Base-by-base conservation (phyloP, 2,113 vertebrate genomes). In the Protomyctophum bolini region DNA sequence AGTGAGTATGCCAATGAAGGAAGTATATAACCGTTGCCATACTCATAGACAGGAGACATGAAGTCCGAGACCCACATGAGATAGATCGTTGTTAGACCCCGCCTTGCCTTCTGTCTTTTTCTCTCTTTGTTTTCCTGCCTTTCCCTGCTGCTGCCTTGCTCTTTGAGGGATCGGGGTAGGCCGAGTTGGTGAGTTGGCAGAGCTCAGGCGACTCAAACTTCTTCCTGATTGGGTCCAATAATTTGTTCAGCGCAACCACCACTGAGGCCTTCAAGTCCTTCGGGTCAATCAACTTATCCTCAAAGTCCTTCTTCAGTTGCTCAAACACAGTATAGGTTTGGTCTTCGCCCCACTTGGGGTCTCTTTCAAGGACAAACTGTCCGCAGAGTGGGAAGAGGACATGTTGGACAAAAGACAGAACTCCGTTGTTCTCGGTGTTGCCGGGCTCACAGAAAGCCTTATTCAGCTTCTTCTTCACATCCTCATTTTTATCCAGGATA, bases 371-470 rank as follows among this genome's bases (percentile, higher is more conserved):
- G 77, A 94, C 93, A 86, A 99, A 99, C 79, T 95, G 97, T 85
- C 95, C 95, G 64, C 92, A 93, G 6, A 99, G 93, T 0, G 96
- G 95, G 73, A 99, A 98, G 72, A 99, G 87, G 50, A 99, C 98
- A 0, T 97, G 91, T 82, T 94, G 97, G 77, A 99, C 95, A 83
- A 99, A 99, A 73, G 97, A 95, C 28, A 99, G 92, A 66, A 99
- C 91, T 0, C 97, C 97, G 0, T 99, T 99, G 91, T 95, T 98
- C 87, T 98, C 93, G 80, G 98, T 92, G 0, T 99, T 99, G 2
- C 98, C 97, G 0, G 98, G 98, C 85, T 99, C 98, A 10, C 98
- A 99, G 87, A 99, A 99, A 52, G 96, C 98, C 76, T 96, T 98
- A 90, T 98, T 99, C 71, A 99, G 80, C 90, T 99, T 99, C 92